A percentile compares a stretch with the other conserved stretches of the same genome.
These are phyloP conservation scores for Yasuhikotakia modesta DNA, from an alignment of 2,797 vertebrate species.

Conservation along the genomic window DNA sequence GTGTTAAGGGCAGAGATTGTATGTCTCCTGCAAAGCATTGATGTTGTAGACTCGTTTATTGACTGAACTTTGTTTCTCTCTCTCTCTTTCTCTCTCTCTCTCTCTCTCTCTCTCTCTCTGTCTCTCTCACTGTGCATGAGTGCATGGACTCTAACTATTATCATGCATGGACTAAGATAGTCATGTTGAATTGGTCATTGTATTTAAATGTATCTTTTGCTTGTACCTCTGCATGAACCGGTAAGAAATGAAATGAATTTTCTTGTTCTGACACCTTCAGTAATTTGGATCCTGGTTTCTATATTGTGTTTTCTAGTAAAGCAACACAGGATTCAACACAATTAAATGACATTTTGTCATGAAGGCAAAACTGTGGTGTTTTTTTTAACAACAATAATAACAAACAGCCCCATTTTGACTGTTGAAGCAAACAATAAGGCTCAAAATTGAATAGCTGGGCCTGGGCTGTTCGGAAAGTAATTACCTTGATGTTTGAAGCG, in stretches of 20 bases:
- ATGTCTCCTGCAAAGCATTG: constrained; percentile 37
- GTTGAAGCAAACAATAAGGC: constrained; percentile 69
- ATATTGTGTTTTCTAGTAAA: constrained; percentile 17
- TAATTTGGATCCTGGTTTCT: constrained; percentile 32
- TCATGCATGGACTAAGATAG: background rate
- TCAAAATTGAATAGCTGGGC: constrained; percentile 74
- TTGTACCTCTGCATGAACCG: constrained; percentile 11
- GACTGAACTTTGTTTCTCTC: constrained; percentile 1
- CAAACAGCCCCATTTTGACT: constrained; percentile 59
- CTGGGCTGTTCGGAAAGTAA: constrained; percentile 79
- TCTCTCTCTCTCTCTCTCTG: background rate
- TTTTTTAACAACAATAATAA: constrained; percentile 62
- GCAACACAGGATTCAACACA: constrained; percentile 26
- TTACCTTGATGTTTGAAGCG: constrained; percentile 79
- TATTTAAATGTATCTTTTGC: constrained; percentile 27
- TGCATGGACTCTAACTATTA: background rate
- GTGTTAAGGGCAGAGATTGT: constrained; percentile 51
- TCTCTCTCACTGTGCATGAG: background rate
- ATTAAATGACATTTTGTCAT: constrained; percentile 18
- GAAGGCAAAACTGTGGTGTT: constrained; percentile 19
- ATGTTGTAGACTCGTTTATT: constrained; percentile 41
- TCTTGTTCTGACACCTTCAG: constrained; percentile 22
- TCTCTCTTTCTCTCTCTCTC: background rate
- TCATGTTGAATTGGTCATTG: constrained; percentile 26
- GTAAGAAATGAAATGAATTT: constrained; percentile 16